A percentile compares a stretch with the other conserved stretches of the same genome.
Conservation (phyloP, 2,113 vertebrate species). For the Pycnonotus jocosus region DNA sequence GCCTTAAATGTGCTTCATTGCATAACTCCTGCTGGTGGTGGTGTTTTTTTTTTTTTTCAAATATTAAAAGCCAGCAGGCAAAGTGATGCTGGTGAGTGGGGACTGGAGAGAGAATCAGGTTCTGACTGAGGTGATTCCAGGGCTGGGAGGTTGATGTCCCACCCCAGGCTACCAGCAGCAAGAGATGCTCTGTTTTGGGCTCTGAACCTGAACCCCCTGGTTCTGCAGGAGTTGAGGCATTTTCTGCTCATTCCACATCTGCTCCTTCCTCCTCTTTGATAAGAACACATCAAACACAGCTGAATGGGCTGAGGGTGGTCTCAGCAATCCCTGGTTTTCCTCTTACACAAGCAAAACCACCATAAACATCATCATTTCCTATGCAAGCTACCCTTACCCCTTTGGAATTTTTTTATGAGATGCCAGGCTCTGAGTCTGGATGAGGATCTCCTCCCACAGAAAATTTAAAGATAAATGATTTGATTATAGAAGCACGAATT, state of each 20-base stretch:
- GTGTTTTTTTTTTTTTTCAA: not conserved
- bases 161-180: accelerated
- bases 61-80: not conserved
- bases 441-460: constrained; percentile 45
- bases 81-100: not conserved
- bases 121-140: not conserved
- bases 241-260: not conserved
- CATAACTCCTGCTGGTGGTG: not conserved
- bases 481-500: not conserved
- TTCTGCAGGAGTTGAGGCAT: not conserved
- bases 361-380: not conserved
- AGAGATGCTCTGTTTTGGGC: not conserved
- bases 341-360: not conserved
- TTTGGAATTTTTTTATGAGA: not conserved
- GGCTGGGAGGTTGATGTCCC: not conserved
- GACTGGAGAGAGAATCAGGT: not conserved
- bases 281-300: not conserved
- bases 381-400: not conserved
- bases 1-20: not conserved
- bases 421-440: not conserved
- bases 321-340: not conserved
- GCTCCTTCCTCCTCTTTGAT: not conserved
- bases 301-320: not conserved
- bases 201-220: not conserved
- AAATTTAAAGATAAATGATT: constrained; percentile 25